phyloP scores from a whole-genome alignment of 2,797 vertebrate genomes.

The Parotocinclus haroldoi region DNA sequence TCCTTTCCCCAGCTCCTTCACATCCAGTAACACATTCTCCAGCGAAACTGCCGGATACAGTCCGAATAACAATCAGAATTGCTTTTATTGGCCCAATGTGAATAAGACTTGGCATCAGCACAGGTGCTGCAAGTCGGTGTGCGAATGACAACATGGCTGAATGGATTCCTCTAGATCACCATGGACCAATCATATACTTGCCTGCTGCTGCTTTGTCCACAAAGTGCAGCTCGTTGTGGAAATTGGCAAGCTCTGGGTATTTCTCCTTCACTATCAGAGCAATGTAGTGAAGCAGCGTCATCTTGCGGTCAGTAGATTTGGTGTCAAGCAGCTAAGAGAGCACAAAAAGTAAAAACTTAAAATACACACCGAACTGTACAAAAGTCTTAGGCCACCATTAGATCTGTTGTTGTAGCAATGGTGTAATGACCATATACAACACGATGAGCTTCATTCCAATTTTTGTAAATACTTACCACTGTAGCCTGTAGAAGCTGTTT shows the following conservation, averaged over 20 bases:
- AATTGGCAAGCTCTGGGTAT: conserved; percentile 85
- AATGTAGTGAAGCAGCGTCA: conserved; percentile 94
- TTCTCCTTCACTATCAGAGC: conserved; percentile 92
- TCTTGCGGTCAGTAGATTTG: conserved; percentile 94
- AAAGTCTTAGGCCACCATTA: not conserved
- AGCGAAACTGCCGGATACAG: conserved; percentile 77
- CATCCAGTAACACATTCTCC: conserved; percentile 93
- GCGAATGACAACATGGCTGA: too few relatives aligned
- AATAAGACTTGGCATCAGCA: too few relatives aligned
- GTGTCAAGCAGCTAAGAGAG: conserved; percentile 87
- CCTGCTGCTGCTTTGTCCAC: conserved; percentile 96
- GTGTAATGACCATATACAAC: too few relatives aligned
- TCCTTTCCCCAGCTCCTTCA: conserved; percentile 90
- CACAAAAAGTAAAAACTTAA: not conserved
- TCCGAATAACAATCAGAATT: too few relatives aligned
- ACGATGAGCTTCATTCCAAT: too few relatives aligned
- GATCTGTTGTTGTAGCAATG: too few relatives aligned
- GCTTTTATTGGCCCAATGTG: too few relatives aligned
- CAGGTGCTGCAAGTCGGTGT: too few relatives aligned
- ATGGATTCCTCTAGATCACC: too few relatives aligned
- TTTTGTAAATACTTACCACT: too few relatives aligned
- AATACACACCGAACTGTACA: not conserved
- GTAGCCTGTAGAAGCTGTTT: too few relatives aligned
- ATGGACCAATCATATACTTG: conserved; percentile 42
- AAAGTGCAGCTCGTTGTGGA: conserved; percentile 92